phyloP scores from a whole-genome alignment of 2,113 vertebrate species.

The Rousettus leschenaultii region DNA sequence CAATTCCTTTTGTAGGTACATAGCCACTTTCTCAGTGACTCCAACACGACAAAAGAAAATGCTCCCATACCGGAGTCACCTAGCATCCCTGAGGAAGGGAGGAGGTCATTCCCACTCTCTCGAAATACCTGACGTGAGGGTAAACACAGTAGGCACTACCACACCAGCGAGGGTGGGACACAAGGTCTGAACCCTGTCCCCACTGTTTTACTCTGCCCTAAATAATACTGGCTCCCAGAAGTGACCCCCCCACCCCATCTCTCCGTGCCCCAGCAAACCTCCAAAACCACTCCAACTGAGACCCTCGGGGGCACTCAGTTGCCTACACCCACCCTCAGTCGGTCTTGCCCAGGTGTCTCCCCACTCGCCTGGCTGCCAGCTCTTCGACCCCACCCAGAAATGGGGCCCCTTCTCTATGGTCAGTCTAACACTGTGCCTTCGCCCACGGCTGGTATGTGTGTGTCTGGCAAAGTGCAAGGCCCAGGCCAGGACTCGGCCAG shows the following conservation, averaged over 20 bases:
- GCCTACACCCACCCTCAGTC: background rate
- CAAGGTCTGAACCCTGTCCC: background rate
- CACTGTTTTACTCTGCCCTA: background rate
- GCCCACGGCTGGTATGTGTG: fast-evolving
- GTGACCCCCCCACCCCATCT: background rate
- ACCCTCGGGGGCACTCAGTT: background rate
- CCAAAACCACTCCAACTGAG: background rate
- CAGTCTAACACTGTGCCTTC: fast-evolving
- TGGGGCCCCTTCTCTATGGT: background rate
- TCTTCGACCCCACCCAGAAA: fast-evolving
- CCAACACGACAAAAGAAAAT: background rate
- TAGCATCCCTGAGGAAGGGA: background rate
- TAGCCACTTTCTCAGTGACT: background rate
- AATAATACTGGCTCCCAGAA: background rate
- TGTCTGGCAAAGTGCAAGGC: background rate
- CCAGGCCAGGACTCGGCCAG: background rate
- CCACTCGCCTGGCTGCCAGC: background rate
- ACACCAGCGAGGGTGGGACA: background rate
- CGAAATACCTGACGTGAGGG: background rate
- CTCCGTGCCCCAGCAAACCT: background rate
- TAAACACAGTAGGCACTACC: background rate
- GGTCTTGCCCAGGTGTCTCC: too few species aligned
- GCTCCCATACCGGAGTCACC: background rate
- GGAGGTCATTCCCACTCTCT: background rate
- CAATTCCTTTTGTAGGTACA: background rate